phyloP scores from a whole-genome alignment of 2,797 vertebrate species.

The Lutjanus argentimaculatus region DNA sequence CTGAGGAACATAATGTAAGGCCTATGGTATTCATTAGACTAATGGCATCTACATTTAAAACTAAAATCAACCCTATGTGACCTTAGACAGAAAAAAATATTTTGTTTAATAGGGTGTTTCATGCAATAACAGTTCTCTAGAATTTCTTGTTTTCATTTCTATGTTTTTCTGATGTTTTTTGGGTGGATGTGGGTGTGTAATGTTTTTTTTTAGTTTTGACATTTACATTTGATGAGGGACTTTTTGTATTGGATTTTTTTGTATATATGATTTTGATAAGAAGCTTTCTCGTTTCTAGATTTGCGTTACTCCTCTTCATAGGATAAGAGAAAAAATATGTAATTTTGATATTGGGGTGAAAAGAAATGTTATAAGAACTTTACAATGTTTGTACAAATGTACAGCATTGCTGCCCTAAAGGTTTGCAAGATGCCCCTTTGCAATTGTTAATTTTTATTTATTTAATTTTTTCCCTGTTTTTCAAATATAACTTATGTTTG shows the following conservation, averaged over 20 bases:
- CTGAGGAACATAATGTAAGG: background rate
- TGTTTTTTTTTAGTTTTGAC: background rate
- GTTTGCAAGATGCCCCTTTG: no score
- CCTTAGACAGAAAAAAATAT: background rate
- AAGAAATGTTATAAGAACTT: no score
- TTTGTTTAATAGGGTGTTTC: background rate
- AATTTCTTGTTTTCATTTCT: background rate
- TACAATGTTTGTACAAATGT: no score
- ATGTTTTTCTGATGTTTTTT: background rate
- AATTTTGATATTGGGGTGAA: no score
- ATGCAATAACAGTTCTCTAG: background rate
- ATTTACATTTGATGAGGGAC: background rate
- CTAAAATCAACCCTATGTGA: background rate
- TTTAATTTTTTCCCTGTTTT: no score
- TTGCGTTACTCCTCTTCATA: background rate
- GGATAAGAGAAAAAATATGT: no score
- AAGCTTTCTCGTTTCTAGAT: background rate
- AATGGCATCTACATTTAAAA: background rate
- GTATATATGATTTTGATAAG: background rate
- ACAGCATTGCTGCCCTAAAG: no score
- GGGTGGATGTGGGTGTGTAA: background rate
- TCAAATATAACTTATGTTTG: no score
- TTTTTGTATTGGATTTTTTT: no score
- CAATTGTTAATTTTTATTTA: no score
- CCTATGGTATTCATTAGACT: background rate